A percentile compares a stretch with the other conserved stretches of the same genome.
These are phyloP conservation scores for Drosophila tropicalis DNA, from an alignment of 1,140 invertebrate genomes.

Conservation along the genomic window DNA sequence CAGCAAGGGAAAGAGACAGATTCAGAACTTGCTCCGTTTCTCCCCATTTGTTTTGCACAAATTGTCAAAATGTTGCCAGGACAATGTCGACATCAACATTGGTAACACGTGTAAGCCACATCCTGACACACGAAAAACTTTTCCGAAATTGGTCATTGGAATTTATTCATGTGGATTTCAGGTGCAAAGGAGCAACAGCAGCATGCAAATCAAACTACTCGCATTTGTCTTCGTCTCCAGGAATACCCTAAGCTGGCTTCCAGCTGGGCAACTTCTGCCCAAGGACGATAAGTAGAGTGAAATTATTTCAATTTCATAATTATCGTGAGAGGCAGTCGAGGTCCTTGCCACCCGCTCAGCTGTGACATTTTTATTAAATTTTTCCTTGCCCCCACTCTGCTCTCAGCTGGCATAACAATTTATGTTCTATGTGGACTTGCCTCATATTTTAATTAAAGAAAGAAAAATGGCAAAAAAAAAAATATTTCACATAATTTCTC, in stretches of 20 bases:
- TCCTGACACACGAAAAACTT: neutral
- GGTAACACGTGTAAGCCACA: conserved; percentile 47
- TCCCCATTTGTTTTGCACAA: conserved; percentile 18
- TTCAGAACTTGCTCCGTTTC: conserved; percentile 14
- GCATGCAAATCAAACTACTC: conserved; percentile 42
- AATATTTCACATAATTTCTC: conserved; percentile 41
- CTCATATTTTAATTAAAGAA: conserved; percentile 58
- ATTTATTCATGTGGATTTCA: conserved; percentile 25
- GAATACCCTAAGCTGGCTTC: conserved; percentile 26
- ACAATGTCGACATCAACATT: conserved; percentile 16
- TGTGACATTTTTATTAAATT: conserved; percentile 72
- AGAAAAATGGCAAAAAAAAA: conserved; percentile 27
- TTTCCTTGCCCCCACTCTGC: conserved; percentile 16
- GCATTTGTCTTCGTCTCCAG: conserved; percentile 17
- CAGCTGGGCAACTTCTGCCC: conserved; percentile 26
- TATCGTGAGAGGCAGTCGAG: conserved; percentile 46
- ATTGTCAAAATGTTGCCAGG: conserved; percentile 28
- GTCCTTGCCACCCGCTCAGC: conserved; percentile 39
- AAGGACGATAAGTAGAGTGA: conserved; percentile 52
- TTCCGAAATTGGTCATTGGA: conserved; percentile 17
- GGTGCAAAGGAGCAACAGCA: conserved; percentile 34
- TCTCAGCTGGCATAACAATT: conserved; percentile 26
- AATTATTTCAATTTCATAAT: conserved; percentile 56
- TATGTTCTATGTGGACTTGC: conserved; percentile 21
- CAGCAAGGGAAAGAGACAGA: conserved; percentile 5